phyloP scores from a whole-genome alignment of 2,797 vertebrate species.

The Neoniphon sammara region DNA sequence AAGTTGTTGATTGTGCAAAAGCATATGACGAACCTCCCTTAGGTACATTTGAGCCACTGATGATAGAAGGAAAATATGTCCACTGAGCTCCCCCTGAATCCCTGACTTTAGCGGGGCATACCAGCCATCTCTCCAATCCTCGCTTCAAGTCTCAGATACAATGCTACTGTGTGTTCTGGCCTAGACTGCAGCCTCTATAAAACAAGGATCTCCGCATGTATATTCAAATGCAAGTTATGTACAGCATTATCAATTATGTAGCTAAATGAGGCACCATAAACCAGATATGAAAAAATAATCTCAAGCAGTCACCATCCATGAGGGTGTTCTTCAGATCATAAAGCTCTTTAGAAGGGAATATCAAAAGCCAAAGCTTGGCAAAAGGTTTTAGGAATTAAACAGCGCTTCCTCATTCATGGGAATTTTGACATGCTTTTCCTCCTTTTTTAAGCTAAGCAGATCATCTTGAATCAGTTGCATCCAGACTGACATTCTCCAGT shows the following conservation, averaged over 20 bases:
- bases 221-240: constrained; percentile 47
- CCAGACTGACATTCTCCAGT: constrained; percentile 26
- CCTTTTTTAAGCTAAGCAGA: constrained; percentile 41
- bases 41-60: constrained; percentile 72
- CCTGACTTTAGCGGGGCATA: constrained; percentile 57
- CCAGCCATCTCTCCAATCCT: constrained; percentile 52
- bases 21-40: constrained; percentile 49
- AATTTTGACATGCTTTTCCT: constrained; percentile 13
- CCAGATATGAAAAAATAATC: constrained; percentile 28
- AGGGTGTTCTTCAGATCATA: constrained; percentile 19
- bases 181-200: constrained; percentile 34
- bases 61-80: constrained; percentile 78
- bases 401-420: constrained; percentile 3
- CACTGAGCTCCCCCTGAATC: constrained; percentile 61
- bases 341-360: constrained; percentile 13
- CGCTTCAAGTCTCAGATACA: constrained; percentile 48
- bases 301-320: neutral
- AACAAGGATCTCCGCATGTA: constrained; percentile 44
- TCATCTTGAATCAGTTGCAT: constrained; percentile 41
- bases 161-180: constrained; percentile 43
- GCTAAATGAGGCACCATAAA: constrained; percentile 28
- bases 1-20: constrained; percentile 29
- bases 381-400: constrained; percentile 29
- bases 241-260: constrained; percentile 21
- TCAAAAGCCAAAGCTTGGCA: constrained; percentile 29